Percentiles rank a stretch among this genome's conserved stretches.
These are phyloP conservation scores for Serrognathus titanus DNA, from an alignment of 2,888 invertebrate genomes.

Conservation along the genomic window DNA sequence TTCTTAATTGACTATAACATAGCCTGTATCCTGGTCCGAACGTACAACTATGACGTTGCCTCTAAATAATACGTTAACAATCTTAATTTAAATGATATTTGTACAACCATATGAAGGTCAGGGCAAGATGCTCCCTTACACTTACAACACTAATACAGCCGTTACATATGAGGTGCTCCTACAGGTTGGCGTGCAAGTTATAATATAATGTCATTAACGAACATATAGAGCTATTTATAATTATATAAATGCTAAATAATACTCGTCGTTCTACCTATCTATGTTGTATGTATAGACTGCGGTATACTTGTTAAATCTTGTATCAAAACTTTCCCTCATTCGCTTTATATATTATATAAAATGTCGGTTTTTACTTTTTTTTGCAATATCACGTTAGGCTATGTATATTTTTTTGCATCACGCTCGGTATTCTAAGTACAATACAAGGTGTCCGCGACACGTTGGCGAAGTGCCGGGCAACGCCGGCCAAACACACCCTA, in stretches of 20 bases:
- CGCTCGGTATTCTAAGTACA: constrained; percentile 25
- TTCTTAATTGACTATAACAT: constrained; percentile 33
- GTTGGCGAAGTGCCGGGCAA: constrained; percentile 15
- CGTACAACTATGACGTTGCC: constrained; percentile 27
- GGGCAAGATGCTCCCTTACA: constrained; percentile 46
- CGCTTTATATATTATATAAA: constrained; percentile 44
- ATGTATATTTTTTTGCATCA: constrained; percentile 32
- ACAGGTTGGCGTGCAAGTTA: constrained; percentile 45
- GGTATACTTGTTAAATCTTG: constrained; percentile 48
- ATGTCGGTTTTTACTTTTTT: constrained; percentile 37
- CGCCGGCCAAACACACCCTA: constrained; percentile 28
- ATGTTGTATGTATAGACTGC: constrained; percentile 36
- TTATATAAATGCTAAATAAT: constrained; percentile 43
- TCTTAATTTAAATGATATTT: constrained; percentile 33
- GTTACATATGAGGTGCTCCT: constrained; percentile 48
- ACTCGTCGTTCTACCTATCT: constrained; percentile 37
- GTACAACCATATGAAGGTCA: constrained; percentile 38
- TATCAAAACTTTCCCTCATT: constrained; percentile 49
- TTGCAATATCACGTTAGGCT: constrained; percentile 48
- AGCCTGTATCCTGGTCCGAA: constrained; percentile 27
- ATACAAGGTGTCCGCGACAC: neutral
- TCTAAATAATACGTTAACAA: constrained; percentile 30
- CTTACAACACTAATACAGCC: constrained; percentile 48
- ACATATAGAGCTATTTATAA: constrained; percentile 42
- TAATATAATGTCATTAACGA: constrained; percentile 42